Percentiles rank a stretch among this genome's conserved stretches.
These are phyloP conservation scores for Seriola rivoliana DNA, from an alignment of 2,113 vertebrate genomes.

Conservation along the genomic window DNA sequence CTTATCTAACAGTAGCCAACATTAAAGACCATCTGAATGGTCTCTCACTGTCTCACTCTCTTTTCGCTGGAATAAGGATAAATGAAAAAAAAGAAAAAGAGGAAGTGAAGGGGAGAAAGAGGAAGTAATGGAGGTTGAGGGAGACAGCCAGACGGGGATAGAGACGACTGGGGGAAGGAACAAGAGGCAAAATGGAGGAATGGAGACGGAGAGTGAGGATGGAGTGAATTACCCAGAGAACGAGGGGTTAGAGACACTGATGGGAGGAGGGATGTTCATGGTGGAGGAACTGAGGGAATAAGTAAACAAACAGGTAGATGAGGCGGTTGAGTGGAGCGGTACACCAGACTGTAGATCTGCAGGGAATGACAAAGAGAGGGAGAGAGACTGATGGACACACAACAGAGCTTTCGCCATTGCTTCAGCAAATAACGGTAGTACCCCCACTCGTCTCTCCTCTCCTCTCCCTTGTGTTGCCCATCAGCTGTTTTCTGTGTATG, in stretches of 20 bases:
- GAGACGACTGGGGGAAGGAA: slow-evolving; percentile 11
- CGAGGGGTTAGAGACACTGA: slow-evolving; percentile 22
- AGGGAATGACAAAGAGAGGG: slow-evolving; percentile 56
- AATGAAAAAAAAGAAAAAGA: slow-evolving; percentile 18
- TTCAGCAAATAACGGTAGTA: slow-evolving; percentile 39
- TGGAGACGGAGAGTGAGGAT: not conserved
- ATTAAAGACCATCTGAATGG: not conserved
- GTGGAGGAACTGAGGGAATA: slow-evolving; percentile 64
- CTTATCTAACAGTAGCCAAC: not conserved
- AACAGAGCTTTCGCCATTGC: slow-evolving; percentile 30
- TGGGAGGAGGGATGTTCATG: slow-evolving; percentile 50
- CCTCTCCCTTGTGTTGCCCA: slow-evolving; percentile 36
- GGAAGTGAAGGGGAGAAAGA: not conserved
- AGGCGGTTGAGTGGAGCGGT: slow-evolving; percentile 68
- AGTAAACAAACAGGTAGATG: slow-evolving; percentile 76
- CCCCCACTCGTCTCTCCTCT: slow-evolving; percentile 5
- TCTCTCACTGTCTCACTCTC: not conserved
- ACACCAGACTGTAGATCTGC: slow-evolving; percentile 45
- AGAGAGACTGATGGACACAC: slow-evolving; percentile 47
- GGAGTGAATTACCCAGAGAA: slow-evolving; percentile 50
- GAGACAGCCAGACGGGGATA: slow-evolving; percentile 8
- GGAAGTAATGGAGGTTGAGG: slow-evolving; percentile 8
- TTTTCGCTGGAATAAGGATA: slow-evolving; percentile 4
- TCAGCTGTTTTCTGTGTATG: slow-evolving; percentile 39
- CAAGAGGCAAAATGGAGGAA: slow-evolving; percentile 31